phyloP scores from a whole-genome alignment of 1,140 invertebrate genomes.

The Akabosia matsudoensis region DNA sequence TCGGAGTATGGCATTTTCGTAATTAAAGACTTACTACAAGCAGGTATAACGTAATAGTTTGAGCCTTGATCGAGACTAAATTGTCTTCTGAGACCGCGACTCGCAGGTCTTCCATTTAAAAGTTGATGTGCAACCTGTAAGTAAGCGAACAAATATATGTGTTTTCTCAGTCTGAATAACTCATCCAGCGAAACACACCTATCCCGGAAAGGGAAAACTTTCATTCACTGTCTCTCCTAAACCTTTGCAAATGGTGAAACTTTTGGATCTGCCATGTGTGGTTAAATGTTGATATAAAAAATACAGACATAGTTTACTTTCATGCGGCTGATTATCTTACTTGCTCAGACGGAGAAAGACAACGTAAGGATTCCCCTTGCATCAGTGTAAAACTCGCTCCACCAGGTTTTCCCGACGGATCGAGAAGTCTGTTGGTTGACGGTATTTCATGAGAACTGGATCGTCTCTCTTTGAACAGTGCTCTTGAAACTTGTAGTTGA shows the following conservation, averaged over 20 bases:
- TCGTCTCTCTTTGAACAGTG: conserved; percentile 12
- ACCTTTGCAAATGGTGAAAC: no score
- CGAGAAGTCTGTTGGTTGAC: neutral
- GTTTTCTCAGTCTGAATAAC: neutral
- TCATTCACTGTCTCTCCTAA: no score
- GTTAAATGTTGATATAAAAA: neutral
- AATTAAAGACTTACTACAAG: neutral
- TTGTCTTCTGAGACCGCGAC: conserved; percentile 42
- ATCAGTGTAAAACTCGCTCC: neutral
- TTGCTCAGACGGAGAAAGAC: conserved; percentile 15
- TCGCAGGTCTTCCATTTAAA: conserved; percentile 41
- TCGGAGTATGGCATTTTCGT: neutral
- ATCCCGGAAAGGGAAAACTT: no score
- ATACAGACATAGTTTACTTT: neutral
- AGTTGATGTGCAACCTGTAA: conserved; percentile 45
- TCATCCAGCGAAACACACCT: no score
- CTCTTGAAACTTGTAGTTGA: neutral
- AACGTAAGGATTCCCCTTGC: conserved; percentile 14
- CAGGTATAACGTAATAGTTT: conserved; percentile 12
- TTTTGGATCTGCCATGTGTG: no score
- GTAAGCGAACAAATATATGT: neutral
- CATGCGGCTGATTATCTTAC: neutral
- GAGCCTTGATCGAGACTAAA: conserved; percentile 44
- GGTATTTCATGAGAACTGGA: conserved; percentile 17
- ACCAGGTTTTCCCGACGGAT: neutral